Base-by-base conservation (phyloP, 2,113 vertebrate genomes). In the Grammomys dolichurus region DNA sequence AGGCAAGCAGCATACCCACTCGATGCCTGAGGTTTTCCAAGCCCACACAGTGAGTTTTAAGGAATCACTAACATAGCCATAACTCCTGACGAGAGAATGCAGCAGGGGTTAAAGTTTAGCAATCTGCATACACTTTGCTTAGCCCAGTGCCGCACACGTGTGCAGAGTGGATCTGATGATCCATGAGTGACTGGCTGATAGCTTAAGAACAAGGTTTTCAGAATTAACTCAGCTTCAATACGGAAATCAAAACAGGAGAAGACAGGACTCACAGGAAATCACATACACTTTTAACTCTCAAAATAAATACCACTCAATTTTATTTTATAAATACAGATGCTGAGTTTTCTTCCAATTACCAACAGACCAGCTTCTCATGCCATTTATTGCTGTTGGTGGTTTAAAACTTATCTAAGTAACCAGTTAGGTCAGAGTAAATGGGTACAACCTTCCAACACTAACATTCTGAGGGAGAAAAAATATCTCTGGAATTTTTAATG, bases 291-390 rank as follows among this genome's bases (percentile, higher is more conserved):
- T 90, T 92, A 95, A 90, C 95, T 97, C 96, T 97, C 96, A 97
- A 96, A 97, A 97, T 98, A 98, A 98, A 98, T 98, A 98, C 70
- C 90, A 95, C 98, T 97, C 97, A 96, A 91, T 96, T 99, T 99
- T 98, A 98, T 98, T 98, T 98, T 97, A 98, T 98, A 98, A 98
- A 98, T 98, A 98, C 98, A 98, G 97, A 98, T 97, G 98, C 97
- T 87, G 80, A 96, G 90, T 98, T 98, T 97, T 97, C 97, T 97
- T 69, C 72, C 98, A 98, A 97, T 98, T 97, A 98, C 95, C 97
- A 97, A 98, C 96, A 97, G 73, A 96, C 92, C 89, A 94, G 81
- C 98, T 98, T 93, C 97, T 97, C 56, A 97, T 98, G 97, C 96
- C 97, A 96, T 97, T 98, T 98, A 96, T 97, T 97, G 95, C 70